These are phyloP conservation scores for Podarcis cretensis DNA, from an alignment of 2,113 vertebrate genomes.

Conservation along the genomic window DNA sequence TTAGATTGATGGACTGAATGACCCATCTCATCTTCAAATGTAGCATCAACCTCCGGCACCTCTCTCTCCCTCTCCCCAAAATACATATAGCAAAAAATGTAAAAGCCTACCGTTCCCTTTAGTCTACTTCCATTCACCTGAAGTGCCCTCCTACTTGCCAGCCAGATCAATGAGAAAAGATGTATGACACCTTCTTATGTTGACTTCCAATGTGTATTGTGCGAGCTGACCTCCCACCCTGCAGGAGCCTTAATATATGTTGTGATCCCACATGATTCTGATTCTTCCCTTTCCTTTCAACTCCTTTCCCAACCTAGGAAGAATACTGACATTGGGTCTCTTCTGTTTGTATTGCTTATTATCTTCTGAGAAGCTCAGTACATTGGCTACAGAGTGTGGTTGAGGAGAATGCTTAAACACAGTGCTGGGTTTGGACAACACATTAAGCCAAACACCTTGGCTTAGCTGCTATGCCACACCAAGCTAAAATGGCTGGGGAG, in stretches of 20 bases:
- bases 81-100: not conserved
- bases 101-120: not conserved
- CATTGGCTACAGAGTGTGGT: not conserved
- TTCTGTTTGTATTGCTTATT: no score
- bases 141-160: not conserved
- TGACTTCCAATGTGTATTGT: not conserved
- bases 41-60: not conserved
- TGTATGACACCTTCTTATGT: not conserved
- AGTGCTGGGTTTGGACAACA: no score
- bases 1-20: not conserved
- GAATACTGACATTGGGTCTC: not conserved
- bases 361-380: not conserved
- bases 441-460: no score
- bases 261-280: not conserved
- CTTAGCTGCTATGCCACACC: no score
- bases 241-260: not conserved
- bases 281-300: not conserved
- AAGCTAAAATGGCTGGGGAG: no score
- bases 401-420: no score
- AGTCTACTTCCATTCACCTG: not conserved
- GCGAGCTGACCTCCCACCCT: not conserved
- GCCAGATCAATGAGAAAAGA: not conserved
- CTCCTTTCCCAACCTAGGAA: not conserved
- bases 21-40: not conserved
- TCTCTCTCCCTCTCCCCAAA: not conserved